A percentile compares a stretch with the other conserved stretches of the same genome.
Evolutionary conservation across 2,888 invertebrate species (phyloP).

Genomic region (Linyphia triangularis): DNA sequence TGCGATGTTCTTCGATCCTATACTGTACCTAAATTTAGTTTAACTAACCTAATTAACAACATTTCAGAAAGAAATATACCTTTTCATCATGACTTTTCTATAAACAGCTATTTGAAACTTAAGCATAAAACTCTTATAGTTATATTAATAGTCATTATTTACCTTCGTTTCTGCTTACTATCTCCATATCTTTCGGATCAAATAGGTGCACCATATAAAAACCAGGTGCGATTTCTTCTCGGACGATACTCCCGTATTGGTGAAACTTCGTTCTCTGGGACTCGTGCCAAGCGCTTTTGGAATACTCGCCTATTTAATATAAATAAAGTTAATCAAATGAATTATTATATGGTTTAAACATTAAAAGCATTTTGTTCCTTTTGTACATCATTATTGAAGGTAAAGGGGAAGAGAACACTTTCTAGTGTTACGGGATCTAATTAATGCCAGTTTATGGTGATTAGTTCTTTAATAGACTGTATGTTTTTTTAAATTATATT

Average conservation of each 20-base stretch:
- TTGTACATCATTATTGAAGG: background rate
- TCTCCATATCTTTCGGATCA: conserved; percentile 82
- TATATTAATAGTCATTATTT: conserved; percentile 77
- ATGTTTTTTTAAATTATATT: too few relatives aligned
- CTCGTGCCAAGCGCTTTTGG: conserved; percentile 80
- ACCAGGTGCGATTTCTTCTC: conserved; percentile 55
- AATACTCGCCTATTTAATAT: conserved; percentile 80
- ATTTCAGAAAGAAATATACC: too few relatives aligned
- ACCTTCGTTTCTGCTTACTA: conserved; percentile 82
- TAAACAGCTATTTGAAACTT: too few relatives aligned
- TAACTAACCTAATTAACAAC: too few relatives aligned
- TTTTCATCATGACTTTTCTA: too few relatives aligned
- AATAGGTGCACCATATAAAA: conserved; percentile 81
- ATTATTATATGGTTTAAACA: background rate
- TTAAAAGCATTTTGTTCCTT: background rate
- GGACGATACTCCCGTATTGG: conserved; percentile 82
- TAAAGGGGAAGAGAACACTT: too few relatives aligned
- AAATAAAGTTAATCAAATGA: background rate
- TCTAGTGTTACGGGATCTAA: too few relatives aligned
- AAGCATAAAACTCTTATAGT: too few relatives aligned
- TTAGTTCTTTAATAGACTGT: too few relatives aligned
- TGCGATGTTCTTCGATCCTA: too few relatives aligned
- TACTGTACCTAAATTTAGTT: too few relatives aligned
- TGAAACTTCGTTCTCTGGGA: conserved; percentile 81
- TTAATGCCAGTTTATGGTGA: too few relatives aligned